A percentile compares a stretch with the other conserved stretches of the same genome.
Evolutionary conservation across 2,113 vertebrate species (phyloP).

Genomic region (Mesitornis unicolor): DNA sequence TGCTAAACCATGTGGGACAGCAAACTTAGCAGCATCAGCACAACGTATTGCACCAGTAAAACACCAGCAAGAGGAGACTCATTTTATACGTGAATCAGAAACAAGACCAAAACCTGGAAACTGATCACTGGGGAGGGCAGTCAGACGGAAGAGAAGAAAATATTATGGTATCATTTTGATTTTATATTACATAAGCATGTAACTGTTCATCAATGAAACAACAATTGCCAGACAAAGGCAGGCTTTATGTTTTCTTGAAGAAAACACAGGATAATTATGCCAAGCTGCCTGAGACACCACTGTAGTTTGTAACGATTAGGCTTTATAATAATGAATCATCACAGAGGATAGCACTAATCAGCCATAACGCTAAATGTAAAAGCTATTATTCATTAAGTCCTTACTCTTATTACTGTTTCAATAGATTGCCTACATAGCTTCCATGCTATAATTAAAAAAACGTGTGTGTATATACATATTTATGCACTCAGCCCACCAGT

Average conservation of each 20-base stretch:
- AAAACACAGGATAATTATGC: constrained; percentile 7
- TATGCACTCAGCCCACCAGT: background rate
- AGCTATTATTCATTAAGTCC: background rate
- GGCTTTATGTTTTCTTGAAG: constrained; percentile 22
- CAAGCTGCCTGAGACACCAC: background rate
- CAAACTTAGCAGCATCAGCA: background rate
- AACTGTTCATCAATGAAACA: constrained; percentile 9
- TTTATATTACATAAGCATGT: background rate
- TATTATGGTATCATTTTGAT: background rate
- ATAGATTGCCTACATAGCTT: background rate
- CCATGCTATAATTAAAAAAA: background rate
- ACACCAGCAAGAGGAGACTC: background rate
- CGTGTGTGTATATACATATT: background rate
- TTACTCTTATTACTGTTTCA: background rate
- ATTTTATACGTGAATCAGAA: background rate
- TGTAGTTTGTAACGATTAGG: background rate
- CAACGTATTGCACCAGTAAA: background rate
- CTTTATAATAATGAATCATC: constrained; percentile 14
- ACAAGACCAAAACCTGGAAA: background rate
- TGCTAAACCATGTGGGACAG: background rate
- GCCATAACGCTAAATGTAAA: background rate
- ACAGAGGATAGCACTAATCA: background rate
- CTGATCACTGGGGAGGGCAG: background rate
- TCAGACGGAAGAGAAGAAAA: background rate
- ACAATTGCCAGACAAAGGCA: background rate